Base-by-base conservation (phyloP, 2,888 invertebrate species). In the Helleia helle region DNA sequence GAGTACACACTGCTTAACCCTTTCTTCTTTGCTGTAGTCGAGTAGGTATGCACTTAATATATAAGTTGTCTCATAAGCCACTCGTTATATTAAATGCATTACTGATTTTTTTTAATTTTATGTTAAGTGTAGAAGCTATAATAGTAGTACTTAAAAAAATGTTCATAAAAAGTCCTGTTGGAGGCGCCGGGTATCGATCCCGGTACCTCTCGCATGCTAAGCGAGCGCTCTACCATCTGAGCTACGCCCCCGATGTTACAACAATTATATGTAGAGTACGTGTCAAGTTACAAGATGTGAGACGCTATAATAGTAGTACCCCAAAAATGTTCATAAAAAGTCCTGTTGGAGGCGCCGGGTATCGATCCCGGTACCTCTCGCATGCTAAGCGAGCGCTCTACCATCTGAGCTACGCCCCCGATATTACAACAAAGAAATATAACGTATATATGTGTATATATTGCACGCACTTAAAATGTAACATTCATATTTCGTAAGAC, bases 311-410 rank as follows among this genome's bases (percentile, higher is more conserved):
- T 4, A 18, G 4, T 18, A 18, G 3, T 18, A 18, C 18, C 4
- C 3, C 4, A 18, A 18, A 18, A 18, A 5, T 3, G 3, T 3
- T 18, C 18, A 18, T 4, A 15, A 36, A 25, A 30, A 38, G 28
- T 3, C 11, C 2, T 0, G 3, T 60, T 84, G 81, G 79, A 84
- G 80, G 83, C 77, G 80, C 80, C 79, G 81, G 80, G 81, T 80
- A 83, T 84, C 80, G 81, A 84, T 84, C 81, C 83, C 84, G 77
- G 83, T 84, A 84, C 83, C 81, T 84, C 83, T 85, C 83, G 68
- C 83, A 83, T 81, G 83, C 83, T 83, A 80, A 83, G 84, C 80
- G 83, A 81, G 80, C 83, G 80, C 81, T 83, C 83, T 83, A 81
- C 81, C 83, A 81, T 83, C 81, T 84, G 83, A 81, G 80, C 81